These are phyloP conservation scores for Nudaria mundana DNA, from an alignment of 2,888 invertebrate species.

Conservation along the genomic window DNA sequence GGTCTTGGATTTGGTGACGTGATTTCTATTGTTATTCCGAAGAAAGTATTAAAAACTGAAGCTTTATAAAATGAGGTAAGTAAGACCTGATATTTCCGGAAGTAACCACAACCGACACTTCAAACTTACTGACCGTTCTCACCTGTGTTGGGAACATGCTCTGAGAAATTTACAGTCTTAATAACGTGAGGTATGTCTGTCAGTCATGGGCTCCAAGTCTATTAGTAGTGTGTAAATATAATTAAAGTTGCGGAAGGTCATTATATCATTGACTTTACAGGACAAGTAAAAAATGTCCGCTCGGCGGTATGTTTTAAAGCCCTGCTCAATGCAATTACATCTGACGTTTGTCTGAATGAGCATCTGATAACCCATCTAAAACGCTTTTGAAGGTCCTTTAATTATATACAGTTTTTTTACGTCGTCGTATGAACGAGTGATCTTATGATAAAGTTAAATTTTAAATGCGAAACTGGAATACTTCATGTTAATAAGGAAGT, in stretches of 20 bases:
- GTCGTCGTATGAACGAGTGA: constrained; percentile 38
- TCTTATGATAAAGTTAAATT: constrained; percentile 47
- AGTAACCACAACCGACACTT: no score
- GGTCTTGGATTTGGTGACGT: no score
- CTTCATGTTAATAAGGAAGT: constrained; percentile 51
- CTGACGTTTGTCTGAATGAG: constrained; percentile 61
- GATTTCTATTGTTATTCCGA: no score
- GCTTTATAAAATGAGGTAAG: no score
- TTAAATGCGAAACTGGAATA: constrained; percentile 39
- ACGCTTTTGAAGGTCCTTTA: constrained; percentile 60
- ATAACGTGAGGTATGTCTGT: no score
- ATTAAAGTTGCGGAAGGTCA: constrained; percentile 6
- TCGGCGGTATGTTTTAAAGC: constrained; percentile 62
- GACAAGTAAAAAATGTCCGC: constrained; percentile 36
- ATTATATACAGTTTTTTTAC: constrained; percentile 64
- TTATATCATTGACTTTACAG: constrained; percentile 13
- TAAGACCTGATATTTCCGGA: no score
- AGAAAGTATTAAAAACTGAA: no score
- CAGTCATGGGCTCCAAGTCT: no score
- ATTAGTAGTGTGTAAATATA: no score
- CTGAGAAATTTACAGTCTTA: no score
- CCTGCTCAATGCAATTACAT: constrained; percentile 65
- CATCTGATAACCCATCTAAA: constrained; percentile 70
- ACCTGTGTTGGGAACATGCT: no score
- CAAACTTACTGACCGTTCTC: no score